Conservation (phyloP, 2,888 invertebrate species). For the Stomorhina lunata region DNA sequence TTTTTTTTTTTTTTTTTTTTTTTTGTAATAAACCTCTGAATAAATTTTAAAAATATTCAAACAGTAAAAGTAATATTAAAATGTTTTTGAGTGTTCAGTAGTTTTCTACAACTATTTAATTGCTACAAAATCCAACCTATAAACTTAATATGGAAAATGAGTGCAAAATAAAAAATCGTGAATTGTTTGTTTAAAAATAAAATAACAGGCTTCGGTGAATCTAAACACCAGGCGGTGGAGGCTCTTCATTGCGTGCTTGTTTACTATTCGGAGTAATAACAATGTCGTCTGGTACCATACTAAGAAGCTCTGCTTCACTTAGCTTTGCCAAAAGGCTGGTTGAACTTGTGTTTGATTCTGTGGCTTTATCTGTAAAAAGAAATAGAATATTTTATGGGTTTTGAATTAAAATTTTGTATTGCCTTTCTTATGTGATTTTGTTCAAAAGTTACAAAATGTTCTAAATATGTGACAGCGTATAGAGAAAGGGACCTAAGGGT, state of each 20-base stretch:
- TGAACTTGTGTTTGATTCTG: constrained; percentile 38
- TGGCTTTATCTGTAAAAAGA: constrained; percentile 20
- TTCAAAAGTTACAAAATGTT: no score
- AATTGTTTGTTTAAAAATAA: not conserved
- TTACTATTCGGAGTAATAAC: constrained; percentile 65
- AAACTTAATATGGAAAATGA: constrained; percentile 9
- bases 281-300: constrained; percentile 80
- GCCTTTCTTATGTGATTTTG: no score
- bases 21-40: constrained; percentile 7
- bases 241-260: constrained; percentile 67
- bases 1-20: not conserved
- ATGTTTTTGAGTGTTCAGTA: not conserved
- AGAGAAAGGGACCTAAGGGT: no score
- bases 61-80: not conserved
- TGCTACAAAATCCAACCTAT: constrained; percentile 12
- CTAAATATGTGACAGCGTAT: no score
- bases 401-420: no score
- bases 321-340: constrained; percentile 78
- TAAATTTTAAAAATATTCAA: constrained; percentile 28
- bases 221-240: constrained; percentile 74
- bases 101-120: constrained; percentile 19
- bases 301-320: constrained; percentile 80
- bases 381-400: no score
- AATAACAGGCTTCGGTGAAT: not conserved
- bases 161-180: constrained; percentile 14